Percentiles rank a stretch among this genome's conserved stretches.
Conservation (phyloP, 1,140 invertebrate species). For the Pemphigus obesinymphae region DNA sequence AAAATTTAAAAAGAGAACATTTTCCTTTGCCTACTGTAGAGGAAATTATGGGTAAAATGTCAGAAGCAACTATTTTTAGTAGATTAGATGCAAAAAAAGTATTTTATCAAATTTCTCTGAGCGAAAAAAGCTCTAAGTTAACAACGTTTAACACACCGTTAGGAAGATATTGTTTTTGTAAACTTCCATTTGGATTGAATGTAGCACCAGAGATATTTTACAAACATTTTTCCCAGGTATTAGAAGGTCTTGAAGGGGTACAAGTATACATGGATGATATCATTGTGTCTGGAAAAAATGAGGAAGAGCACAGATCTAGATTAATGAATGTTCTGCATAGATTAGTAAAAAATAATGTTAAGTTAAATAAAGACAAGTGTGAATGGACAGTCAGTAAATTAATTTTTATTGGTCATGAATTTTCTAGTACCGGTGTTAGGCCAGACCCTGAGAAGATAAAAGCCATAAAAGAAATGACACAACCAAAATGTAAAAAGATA, state of each 20-base stretch:
- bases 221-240: slow-evolving; percentile 43
- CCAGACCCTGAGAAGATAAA: slow-evolving; percentile 49
- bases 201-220: slow-evolving; percentile 47
- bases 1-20: slow-evolving; percentile 51
- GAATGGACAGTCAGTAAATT: slow-evolving; percentile 39
- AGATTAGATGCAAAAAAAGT: no score
- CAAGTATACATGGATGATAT: slow-evolving; percentile 48
- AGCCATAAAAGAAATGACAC: slow-evolving; percentile 48
- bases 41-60: no score
- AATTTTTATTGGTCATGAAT: slow-evolving; percentile 50
- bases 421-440: slow-evolving; percentile 47
- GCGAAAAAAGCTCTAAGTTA: slow-evolving; percentile 46
- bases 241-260: slow-evolving; percentile 45
- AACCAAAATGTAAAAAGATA: slow-evolving; percentile 48
- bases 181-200: slow-evolving; percentile 49
- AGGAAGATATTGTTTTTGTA: slow-evolving; percentile 48
- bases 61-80: no score
- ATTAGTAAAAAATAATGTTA: slow-evolving; percentile 9
- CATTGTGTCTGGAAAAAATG: slow-evolving; percentile 44
- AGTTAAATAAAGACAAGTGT: slow-evolving; percentile 40
- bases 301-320: slow-evolving; percentile 44
- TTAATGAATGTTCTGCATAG: slow-evolving; percentile 46
- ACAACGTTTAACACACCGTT: slow-evolving; percentile 49
- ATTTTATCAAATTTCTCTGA: slow-evolving; percentile 50
- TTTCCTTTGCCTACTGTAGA: slow-evolving; percentile 52